These are phyloP conservation scores for Volucella inanis DNA, from an alignment of 2,888 invertebrate species.

Conservation along the genomic window DNA sequence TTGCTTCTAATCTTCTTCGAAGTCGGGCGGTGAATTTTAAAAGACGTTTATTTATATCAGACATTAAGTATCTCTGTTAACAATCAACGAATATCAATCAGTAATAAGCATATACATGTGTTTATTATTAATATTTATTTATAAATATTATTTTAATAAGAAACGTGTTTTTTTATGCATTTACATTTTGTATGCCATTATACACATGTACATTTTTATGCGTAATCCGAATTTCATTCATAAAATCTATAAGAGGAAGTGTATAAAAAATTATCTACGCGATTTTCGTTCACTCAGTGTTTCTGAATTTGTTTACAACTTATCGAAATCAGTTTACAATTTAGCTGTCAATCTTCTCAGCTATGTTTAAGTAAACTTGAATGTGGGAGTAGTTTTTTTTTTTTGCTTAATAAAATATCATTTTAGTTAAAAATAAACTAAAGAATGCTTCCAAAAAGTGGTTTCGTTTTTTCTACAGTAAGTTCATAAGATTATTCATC, in stretches of 20 bases:
- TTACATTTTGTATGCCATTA: too few species aligned
- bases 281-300: constrained; percentile 29
- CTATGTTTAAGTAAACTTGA: constrained; percentile 24
- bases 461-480: constrained; percentile 7
- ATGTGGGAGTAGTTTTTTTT: constrained; percentile 47
- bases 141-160: too few species aligned
- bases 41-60: too few species aligned
- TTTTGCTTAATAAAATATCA: constrained; percentile 31
- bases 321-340: constrained; percentile 22
- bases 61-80: too few species aligned
- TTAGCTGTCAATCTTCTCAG: constrained; percentile 25
- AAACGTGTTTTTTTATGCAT: too few species aligned
- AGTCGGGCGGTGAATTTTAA: constrained; percentile 2
- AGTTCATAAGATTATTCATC: constrained; percentile 26
- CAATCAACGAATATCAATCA: too few species aligned
- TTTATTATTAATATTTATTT: too few species aligned
- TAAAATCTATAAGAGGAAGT: constrained; percentile 46
- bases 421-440: constrained; percentile 34
- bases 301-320: constrained; percentile 47
- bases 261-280: constrained; percentile 40
- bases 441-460: constrained; percentile 22
- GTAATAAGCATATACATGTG: too few species aligned
- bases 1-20: constrained; percentile 33
- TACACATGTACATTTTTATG: not conserved
- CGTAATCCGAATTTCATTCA: constrained; percentile 52